phyloP scores from a whole-genome alignment of 2,888 invertebrate genomes.

The Spicauda simplicius region DNA sequence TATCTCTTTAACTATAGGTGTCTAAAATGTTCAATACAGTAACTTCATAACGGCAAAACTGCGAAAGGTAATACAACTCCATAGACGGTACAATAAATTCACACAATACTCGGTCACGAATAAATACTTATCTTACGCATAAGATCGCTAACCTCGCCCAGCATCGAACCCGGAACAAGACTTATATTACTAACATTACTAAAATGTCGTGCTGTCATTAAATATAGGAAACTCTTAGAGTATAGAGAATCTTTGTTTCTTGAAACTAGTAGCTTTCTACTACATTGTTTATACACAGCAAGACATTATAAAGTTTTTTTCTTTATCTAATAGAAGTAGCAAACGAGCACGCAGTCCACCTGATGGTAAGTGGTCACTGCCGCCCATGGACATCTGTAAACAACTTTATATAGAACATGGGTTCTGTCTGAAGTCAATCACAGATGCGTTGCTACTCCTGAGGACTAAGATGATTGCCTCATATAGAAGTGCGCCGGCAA shows the following conservation, averaged over 20 bases:
- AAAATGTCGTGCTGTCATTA: slow-evolving; percentile 34
- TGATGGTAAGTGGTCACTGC: too few relatives aligned
- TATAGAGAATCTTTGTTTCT: slow-evolving; percentile 16
- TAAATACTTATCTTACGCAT: slow-evolving; percentile 38
- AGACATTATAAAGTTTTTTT: too few relatives aligned
- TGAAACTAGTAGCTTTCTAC: slow-evolving; percentile 1
- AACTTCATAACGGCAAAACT: slow-evolving; percentile 18
- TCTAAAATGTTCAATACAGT: slow-evolving; percentile 8
- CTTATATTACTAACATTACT: slow-evolving; percentile 34
- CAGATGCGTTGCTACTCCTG: too few relatives aligned
- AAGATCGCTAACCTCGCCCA: slow-evolving; percentile 30
- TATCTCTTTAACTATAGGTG: background rate
- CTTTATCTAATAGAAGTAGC: too few relatives aligned
- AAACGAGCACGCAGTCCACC: too few relatives aligned
- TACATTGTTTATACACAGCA: background rate
- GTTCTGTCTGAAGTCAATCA: too few relatives aligned
- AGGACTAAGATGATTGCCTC: too few relatives aligned
- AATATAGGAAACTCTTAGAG: slow-evolving; percentile 11
- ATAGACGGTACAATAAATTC: slow-evolving; percentile 35
- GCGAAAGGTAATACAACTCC: slow-evolving; percentile 10
- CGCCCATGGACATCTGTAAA: too few relatives aligned
- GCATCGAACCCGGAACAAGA: slow-evolving; percentile 34
- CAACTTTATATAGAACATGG: background rate
- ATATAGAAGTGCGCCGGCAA: too few relatives aligned
- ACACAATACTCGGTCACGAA: slow-evolving; percentile 35